A percentile compares a stretch with the other conserved stretches of the same genome.
phyloP scores from a whole-genome alignment of 2,888 invertebrate genomes.

The Brachyptera risi region DNA sequence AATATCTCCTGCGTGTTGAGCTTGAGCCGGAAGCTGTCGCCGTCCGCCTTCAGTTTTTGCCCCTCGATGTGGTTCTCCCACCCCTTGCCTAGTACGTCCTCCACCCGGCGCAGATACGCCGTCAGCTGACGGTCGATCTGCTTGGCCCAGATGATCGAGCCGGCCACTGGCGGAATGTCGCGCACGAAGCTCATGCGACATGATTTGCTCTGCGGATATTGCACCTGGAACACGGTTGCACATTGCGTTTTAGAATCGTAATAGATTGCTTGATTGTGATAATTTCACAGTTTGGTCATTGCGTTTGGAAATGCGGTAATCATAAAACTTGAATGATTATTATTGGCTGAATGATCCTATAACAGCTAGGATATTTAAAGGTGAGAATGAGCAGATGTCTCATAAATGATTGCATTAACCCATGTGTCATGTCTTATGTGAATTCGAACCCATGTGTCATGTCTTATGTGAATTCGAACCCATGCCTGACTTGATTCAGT shows the following conservation, averaged over 20 bases:
- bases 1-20: slow-evolving; percentile 96
- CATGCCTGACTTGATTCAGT: too few relatives aligned
- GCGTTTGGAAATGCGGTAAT: too few relatives aligned
- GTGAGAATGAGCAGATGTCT: too few relatives aligned
- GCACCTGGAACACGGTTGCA: slow-evolving; percentile 56
- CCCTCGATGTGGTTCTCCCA: slow-evolving; percentile 99
- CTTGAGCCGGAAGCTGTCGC: slow-evolving; percentile 95
- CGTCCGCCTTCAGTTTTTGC: slow-evolving; percentile 93
- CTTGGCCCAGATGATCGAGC: slow-evolving; percentile 98
- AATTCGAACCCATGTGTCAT: too few relatives aligned
- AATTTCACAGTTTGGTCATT: too few relatives aligned
- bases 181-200: slow-evolving; percentile 86
- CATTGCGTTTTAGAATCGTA: not conserved
- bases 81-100: slow-evolving; percentile 96
- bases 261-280: too few relatives aligned
- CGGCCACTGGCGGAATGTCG: slow-evolving; percentile 95
- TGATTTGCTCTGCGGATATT: slow-evolving; percentile 93
- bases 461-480: too few relatives aligned
- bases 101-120: slow-evolving; percentile 92
- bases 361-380: too few relatives aligned
- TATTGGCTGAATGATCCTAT: too few relatives aligned
- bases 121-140: slow-evolving; percentile 97
- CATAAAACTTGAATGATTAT: too few relatives aligned
- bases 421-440: too few relatives aligned
- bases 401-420: too few relatives aligned